Conservation (phyloP, 2,888 invertebrate genomes). For the Brassicogethes aeneus region DNA sequence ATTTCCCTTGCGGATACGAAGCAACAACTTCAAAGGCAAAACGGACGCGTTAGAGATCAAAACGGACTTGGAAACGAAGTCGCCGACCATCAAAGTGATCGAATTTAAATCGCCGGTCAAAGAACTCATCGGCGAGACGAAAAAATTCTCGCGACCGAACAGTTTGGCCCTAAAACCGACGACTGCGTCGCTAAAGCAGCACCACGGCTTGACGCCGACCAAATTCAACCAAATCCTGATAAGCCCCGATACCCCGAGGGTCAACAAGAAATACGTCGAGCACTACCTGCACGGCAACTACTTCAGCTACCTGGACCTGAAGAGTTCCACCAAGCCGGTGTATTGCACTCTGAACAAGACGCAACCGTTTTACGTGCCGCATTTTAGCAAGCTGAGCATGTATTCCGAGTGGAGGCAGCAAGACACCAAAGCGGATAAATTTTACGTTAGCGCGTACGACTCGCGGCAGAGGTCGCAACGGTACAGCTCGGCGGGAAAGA, state of each 20-base stretch:
- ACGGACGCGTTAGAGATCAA: constrained; percentile 20
- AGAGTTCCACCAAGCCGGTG: constrained; percentile 82
- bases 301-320: constrained; percentile 83
- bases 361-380: constrained; percentile 90
- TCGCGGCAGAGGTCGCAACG: constrained; percentile 62
- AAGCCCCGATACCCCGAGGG: constrained; percentile 85
- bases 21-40: constrained; percentile 6
- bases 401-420: constrained; percentile 80
- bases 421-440: constrained; percentile 37
- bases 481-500: constrained; percentile 52
- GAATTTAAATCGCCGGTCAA: constrained; percentile 5
- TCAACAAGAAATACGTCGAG: constrained; percentile 83
- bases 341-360: constrained; percentile 91
- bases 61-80: constrained; percentile 19
- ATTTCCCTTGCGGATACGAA: not conserved
- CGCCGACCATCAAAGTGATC: constrained; percentile 12
- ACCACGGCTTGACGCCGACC: constrained; percentile 74
- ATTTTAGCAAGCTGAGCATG: constrained; percentile 87
- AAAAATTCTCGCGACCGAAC: constrained; percentile 72
- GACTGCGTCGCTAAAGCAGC: constrained; percentile 70
- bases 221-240: constrained; percentile 76
- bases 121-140: constrained; percentile 30
- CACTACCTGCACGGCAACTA: constrained; percentile 84
- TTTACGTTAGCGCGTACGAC: constrained; percentile 52
- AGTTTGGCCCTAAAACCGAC: constrained; percentile 78